Evolutionary conservation across 2,888 invertebrate species (phyloP), one percentile per base, ranked within the genome.

Genomic region (Tiliacea citrago): DNA sequence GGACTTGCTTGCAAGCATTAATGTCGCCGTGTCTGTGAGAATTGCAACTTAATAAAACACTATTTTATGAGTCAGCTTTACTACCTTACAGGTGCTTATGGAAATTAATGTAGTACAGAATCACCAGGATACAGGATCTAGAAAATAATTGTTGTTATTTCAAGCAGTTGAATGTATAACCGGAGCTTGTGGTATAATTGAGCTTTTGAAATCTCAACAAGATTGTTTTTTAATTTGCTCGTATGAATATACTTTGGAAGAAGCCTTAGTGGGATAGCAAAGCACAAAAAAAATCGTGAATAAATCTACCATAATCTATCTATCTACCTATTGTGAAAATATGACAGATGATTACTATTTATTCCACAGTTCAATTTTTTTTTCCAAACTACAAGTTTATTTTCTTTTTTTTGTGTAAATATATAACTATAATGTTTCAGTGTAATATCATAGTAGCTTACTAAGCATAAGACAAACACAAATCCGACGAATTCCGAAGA

Each of bases 41-140:
- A 45, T 63, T 58, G 70, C 61, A 18, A 51, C 51, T 60, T 29
- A 63, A 60, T 80, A 65, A 68, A 58, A 69, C 39, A 39, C 29
- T 16, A 53, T 24, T 79, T 76, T 71, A 79, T 79, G 81, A 79
- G 58, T 81, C 79, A 79, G 53, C 13, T 62, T 42, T 45, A 65
- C 16, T 67, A 65, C 49, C 35, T n/a, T 67, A 35, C 39, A 57
- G 49, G 55, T 67, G 24, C 61, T 78, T 60, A 29, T 74, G 63
- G 45, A 67, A 69, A 76, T 67, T 12, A 61, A 67, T 55, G 42
- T 42, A 42, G 49, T 68, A 51, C 70, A 76, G 53, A 70, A 81
- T 62, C 21, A 81, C 65, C 62, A 79, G 77, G 77, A 79, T 79
- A 58, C 81, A 79, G 79, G 81, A 79, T 80, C 75, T 80, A 58